Evolutionary conservation across 2,113 vertebrate species (phyloP), one percentile per base, ranked within the genome.

Genomic region (Cnemophilus loriae): DNA sequence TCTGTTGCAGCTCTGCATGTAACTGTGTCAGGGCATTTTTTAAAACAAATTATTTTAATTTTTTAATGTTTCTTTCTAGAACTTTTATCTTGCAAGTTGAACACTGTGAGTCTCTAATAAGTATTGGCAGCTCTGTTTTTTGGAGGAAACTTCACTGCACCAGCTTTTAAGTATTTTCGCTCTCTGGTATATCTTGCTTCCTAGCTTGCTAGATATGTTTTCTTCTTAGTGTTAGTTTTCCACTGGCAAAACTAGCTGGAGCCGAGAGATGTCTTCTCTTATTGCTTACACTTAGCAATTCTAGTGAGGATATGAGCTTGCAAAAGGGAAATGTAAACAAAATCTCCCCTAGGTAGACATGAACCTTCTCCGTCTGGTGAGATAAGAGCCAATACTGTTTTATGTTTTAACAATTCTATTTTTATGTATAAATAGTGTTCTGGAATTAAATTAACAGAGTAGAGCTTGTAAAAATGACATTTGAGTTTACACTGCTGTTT

Each of bases 361-460:
- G 22, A 42, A 32, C 39, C 42, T 55, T 88, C 60, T 77, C 47
- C 46, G 39, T 59, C 18, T 19, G 8, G 27, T 77, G 56, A 85
- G 85, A 84, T 84, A 84, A 94, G 32, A 92, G 15, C 32, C 59
- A 74, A 33, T 79, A 77, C 78, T 90, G 61, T 75, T 93, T 76
- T 73, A 50, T 93, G 57, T 73, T 93, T 65, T 90, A 88, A 35
- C 71, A 42, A 8, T 84, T 87, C 63, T 69, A 7, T 37, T 93
- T 90, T 76, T 57, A 22, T 84, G 22, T 63, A 59, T 86, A 86
- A 80, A 74, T 88, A 39, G 37, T 35, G 18, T 83, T 57, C n/a
- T 93, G 55, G 55, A 90, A 93, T 94, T 94, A 71, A 90, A 90
- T 90, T 80, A 95, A 42, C 42, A 63, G 81, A 70, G 30, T 19